Conservation (phyloP, 1,140 invertebrate genomes). For the Atta cephalotes region DNA sequence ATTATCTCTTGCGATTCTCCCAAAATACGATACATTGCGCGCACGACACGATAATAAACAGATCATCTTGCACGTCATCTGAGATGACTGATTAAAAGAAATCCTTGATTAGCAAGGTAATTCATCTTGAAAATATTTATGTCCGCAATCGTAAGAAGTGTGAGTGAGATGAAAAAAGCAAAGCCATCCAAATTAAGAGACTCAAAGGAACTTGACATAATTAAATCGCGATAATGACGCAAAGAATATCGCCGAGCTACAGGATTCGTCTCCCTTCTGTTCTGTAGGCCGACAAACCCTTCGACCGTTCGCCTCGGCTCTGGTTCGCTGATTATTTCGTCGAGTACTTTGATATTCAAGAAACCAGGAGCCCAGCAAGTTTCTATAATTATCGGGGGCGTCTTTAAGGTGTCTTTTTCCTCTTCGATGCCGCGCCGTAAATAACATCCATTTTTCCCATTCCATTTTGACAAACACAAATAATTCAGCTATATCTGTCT, state of each 20-base stretch:
- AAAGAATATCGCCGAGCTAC: constrained; percentile 77
- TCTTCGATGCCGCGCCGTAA: constrained; percentile 10
- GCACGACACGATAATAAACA: constrained; percentile 32
- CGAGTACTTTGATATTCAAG: constrained; percentile 77
- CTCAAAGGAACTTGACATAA: constrained; percentile 81
- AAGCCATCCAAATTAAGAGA: constrained; percentile 73
- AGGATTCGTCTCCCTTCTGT: constrained; percentile 41
- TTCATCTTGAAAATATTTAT: constrained; percentile 71
- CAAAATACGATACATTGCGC: background rate
- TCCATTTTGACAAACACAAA: background rate
- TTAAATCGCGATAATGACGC: constrained; percentile 82
- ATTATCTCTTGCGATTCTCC: background rate
- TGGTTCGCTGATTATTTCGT: constrained; percentile 75
- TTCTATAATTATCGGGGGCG: constrained; percentile 73
- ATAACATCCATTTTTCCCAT: constrained; percentile 27
- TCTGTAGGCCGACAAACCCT: constrained; percentile 61
- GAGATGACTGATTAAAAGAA: constrained; percentile 72
- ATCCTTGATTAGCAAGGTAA: constrained; percentile 65
- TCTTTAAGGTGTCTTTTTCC: constrained; percentile 70
- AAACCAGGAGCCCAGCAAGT: constrained; percentile 71
- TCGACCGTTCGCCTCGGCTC: constrained; percentile 65
- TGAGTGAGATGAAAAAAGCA: constrained; percentile 36
- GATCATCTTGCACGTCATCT: constrained; percentile 25
- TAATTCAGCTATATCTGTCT: background rate
- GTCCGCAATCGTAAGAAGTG: constrained; percentile 38